A percentile compares a stretch with the other conserved stretches of the same genome.
phyloP scores from a whole-genome alignment of 2,888 invertebrate species.

The Andrena trimmerana region DNA sequence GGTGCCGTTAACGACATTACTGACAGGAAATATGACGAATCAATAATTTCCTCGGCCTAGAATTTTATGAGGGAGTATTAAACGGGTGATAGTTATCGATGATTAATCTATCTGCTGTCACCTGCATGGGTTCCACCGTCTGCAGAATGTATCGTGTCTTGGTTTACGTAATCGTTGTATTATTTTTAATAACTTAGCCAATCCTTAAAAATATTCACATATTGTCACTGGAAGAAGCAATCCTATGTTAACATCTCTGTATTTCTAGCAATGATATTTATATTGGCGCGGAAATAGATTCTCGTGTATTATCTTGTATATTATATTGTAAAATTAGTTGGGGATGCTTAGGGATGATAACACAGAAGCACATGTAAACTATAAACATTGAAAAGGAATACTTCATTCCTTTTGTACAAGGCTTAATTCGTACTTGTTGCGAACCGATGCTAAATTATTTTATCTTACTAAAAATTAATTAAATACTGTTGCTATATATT shows the following conservation, averaged over 20 bases:
- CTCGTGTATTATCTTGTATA: too few relatives aligned
- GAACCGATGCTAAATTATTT: too few relatives aligned
- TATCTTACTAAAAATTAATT: too few relatives aligned
- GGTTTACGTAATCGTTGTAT: constrained; percentile 58
- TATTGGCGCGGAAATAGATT: neutral
- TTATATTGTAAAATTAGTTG: too few relatives aligned
- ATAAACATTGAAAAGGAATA: too few relatives aligned
- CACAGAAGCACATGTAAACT: too few relatives aligned
- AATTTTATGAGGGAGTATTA: constrained; percentile 77
- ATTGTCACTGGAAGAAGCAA: neutral
- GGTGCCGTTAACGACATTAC: constrained; percentile 72
- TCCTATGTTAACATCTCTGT: neutral
- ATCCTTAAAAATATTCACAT: neutral
- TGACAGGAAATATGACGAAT: constrained; percentile 77
- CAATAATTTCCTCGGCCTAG: constrained; percentile 76
- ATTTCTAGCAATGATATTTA: neutral
- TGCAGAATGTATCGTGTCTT: constrained; percentile 59
- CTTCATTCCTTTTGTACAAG: too few relatives aligned
- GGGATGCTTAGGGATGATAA: too few relatives aligned
- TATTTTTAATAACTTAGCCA: constrained; percentile 32
- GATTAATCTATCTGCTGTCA: constrained; percentile 75
- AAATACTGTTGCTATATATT: too few relatives aligned
- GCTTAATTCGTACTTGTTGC: too few relatives aligned
- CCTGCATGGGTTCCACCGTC: constrained; percentile 55
- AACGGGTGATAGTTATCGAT: constrained; percentile 74